These are phyloP conservation scores for Drosophila melanogaster DNA, from an alignment of 1,140 invertebrate species.

Conservation along the genomic window Release_6_plus_ISO1_MT NT_037436.4:17050001-17050500, in stretches of 20 bases:
- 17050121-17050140: slow-evolving; percentile 1
- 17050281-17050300: slow-evolving; percentile 55
- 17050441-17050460: slow-evolving; percentile 50
- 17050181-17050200: slow-evolving; percentile 38
- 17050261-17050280: slow-evolving; percentile 42
- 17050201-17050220: slow-evolving; percentile 27
- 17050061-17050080: slow-evolving; percentile 54
- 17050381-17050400: slow-evolving; percentile 76
- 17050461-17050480: slow-evolving; percentile 47
- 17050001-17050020: slow-evolving; percentile 8
- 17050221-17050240: slow-evolving; percentile 20
- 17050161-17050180: slow-evolving; percentile 15
- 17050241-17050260: not conserved
- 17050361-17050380: slow-evolving; percentile 75
- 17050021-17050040: slow-evolving; percentile 64
- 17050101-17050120: slow-evolving; percentile 34
- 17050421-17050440: slow-evolving; percentile 6
- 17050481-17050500: slow-evolving; percentile 26
- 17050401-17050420: slow-evolving; percentile 67
- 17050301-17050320: slow-evolving; percentile 45
- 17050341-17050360: slow-evolving; percentile 63
- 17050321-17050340: slow-evolving; percentile 47
- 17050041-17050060: slow-evolving; percentile 70
- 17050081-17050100: slow-evolving; percentile 56
- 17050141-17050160: slow-evolving; percentile 71